Percentiles rank a stretch among this genome's conserved stretches.
Evolutionary conservation across 2,797 vertebrate genomes (phyloP).

Genomic region (Chelonia mydas): DNA sequence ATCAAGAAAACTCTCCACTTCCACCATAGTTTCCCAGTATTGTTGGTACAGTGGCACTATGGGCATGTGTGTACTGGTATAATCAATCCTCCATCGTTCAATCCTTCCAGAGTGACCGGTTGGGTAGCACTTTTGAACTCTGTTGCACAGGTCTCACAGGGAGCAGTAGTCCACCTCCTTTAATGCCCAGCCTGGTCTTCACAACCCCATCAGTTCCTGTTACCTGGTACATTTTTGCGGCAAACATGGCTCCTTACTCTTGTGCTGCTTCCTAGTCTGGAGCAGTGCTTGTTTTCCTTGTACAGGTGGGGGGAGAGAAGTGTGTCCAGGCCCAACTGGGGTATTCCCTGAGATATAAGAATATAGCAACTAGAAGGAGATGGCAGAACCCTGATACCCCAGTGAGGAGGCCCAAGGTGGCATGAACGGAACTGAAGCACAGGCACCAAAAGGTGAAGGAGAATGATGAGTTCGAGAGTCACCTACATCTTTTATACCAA

Average conservation of each 20-base stretch:
- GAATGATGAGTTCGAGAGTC: too few relatives aligned
- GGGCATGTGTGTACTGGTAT: not conserved
- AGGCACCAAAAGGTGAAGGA: too few relatives aligned
- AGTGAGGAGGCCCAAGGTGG: not conserved
- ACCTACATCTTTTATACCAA: too few relatives aligned
- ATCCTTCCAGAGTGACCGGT: not conserved
- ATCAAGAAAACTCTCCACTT: not conserved
- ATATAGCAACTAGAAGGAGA: not conserved
- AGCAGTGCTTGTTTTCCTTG: not conserved
- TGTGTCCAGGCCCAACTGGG: accelerated
- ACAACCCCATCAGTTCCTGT: not conserved
- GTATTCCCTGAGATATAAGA: not conserved
- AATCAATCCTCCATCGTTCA: not conserved
- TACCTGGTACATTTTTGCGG: not conserved
- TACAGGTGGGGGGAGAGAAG: not conserved
- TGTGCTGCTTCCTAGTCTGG: not conserved
- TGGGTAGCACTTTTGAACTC: not conserved
- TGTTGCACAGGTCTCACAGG: not conserved
- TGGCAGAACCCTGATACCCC: not conserved
- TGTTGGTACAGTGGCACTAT: not conserved
- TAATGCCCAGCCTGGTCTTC: not conserved
- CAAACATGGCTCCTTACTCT: not conserved
- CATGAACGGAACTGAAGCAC: too few relatives aligned
- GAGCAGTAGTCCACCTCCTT: not conserved
- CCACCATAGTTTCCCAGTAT: not conserved